Conservation (phyloP, 2,797 vertebrate species). For the Neosilurus mollespiculum region DNA sequence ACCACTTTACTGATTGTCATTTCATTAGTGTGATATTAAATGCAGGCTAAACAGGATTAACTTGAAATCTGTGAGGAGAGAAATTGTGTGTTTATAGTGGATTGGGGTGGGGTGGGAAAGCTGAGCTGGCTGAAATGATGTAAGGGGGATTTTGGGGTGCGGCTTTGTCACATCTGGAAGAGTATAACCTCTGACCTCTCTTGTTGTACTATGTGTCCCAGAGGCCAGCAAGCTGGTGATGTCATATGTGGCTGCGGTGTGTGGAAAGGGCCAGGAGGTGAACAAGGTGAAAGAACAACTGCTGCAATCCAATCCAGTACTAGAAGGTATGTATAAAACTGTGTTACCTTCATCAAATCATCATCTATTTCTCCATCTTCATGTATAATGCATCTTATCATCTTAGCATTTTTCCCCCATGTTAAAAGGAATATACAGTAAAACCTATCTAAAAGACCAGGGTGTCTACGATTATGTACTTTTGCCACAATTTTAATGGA, state of each 20-base stretch:
- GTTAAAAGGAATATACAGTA: background rate
- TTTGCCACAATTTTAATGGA: background rate
- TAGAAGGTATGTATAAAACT: constrained; percentile 85
- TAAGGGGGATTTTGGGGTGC: constrained; percentile 61
- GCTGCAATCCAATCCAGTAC: constrained; percentile 96
- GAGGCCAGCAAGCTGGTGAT: constrained; percentile 99
- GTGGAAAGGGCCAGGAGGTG: constrained; percentile 97
- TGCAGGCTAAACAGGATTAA: background rate
- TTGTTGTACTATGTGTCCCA: constrained; percentile 66
- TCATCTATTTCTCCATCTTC: background rate
- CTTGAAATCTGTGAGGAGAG: background rate
- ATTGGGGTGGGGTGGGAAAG: constrained; percentile 39
- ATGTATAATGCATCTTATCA: background rate
- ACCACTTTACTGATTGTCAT: background rate
- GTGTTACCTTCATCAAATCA: background rate
- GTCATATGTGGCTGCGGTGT: constrained; percentile 98
- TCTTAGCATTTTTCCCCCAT: background rate
- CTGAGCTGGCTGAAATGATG: constrained; percentile 58
- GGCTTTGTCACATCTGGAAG: constrained; percentile 50
- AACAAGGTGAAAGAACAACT: constrained; percentile 99
- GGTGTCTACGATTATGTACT: background rate
- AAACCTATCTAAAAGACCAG: background rate
- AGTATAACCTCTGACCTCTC: constrained; percentile 49
- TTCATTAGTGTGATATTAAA: constrained; percentile 8
- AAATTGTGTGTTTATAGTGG: constrained; percentile 6